These are phyloP conservation scores for Bursaphelenchus okinawaensis DNA, from an alignment of 2,888 invertebrate genomes.

Conservation along the genomic window DNA sequence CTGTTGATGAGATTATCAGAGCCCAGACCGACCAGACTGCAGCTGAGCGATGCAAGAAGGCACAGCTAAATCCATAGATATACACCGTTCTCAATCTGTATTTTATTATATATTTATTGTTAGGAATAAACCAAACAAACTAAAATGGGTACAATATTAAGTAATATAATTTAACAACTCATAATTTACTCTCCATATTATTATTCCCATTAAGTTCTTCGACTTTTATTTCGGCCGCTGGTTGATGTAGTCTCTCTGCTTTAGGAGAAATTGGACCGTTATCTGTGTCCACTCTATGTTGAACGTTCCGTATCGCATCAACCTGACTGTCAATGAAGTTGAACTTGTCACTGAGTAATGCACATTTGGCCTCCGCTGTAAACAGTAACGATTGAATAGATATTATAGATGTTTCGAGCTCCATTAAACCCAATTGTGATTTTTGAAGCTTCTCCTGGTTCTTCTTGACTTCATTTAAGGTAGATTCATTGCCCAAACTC, in stretches of 20 bases:
- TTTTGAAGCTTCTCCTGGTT: not conserved
- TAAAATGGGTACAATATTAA: too few relatives aligned
- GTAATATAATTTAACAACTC: too few relatives aligned
- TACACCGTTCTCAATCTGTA: not conserved
- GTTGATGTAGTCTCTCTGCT: not conserved
- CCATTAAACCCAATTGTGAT: not conserved
- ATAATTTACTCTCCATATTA: too few relatives aligned
- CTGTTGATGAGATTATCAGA: conserved; percentile 25
- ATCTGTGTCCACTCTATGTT: not conserved
- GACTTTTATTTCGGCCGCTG: too few relatives aligned
- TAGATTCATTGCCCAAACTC: not conserved
- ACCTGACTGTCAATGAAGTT: not conserved
- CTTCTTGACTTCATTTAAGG: not conserved
- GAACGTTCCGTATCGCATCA: not conserved
- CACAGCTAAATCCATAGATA: not conserved
- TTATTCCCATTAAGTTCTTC: too few relatives aligned
- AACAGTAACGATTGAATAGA: conserved; percentile 1
- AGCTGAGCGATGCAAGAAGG: conserved; percentile 26
- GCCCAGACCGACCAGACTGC: conserved; percentile 29
- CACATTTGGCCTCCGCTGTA: conserved; percentile 1
- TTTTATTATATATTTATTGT: conserved; percentile 3
- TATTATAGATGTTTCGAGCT: conserved; percentile 1
- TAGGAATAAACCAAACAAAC: too few relatives aligned
- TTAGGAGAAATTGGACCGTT: not conserved
- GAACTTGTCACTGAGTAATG: not conserved